A percentile compares a stretch with the other conserved stretches of the same genome.
These are phyloP conservation scores for Brevimyrus niger DNA, from an alignment of 2,113 vertebrate species.

Conservation along the genomic window DNA sequence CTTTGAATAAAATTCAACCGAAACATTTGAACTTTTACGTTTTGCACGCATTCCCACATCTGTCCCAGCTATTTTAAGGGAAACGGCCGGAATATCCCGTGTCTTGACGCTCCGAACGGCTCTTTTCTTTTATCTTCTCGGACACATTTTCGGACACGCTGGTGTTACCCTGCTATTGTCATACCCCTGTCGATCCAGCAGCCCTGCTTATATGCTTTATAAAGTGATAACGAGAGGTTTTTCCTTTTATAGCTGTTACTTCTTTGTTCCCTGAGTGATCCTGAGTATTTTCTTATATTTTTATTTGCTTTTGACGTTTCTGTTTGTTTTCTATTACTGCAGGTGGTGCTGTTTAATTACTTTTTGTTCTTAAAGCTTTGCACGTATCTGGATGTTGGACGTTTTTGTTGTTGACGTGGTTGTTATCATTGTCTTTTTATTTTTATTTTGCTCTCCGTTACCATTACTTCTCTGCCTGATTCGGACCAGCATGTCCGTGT, in stretches of 20 bases:
- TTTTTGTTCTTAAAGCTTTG: constrained; percentile 39
- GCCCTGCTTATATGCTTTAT: background rate
- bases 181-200: background rate
- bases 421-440: background rate
- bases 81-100: background rate
- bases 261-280: background rate
- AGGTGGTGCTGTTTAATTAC: constrained; percentile 57
- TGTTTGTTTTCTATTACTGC: constrained; percentile 41
- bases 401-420: constrained; percentile 34
- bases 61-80: background rate
- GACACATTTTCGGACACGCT: background rate
- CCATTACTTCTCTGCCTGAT: background rate
- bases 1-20: background rate
- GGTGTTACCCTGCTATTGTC: background rate
- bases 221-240: background rate
- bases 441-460: background rate
- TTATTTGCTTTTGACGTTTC: background rate
- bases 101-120: background rate
- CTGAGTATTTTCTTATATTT: background rate
- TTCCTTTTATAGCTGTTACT: background rate
- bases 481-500: background rate
- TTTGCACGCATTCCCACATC: background rate
- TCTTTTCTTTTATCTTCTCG: background rate
- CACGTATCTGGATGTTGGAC: constrained; percentile 46
- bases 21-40: background rate